These are phyloP conservation scores for Trichomycterus rosablanca DNA, from an alignment of 2,113 vertebrate genomes.

Conservation along the genomic window DNA sequence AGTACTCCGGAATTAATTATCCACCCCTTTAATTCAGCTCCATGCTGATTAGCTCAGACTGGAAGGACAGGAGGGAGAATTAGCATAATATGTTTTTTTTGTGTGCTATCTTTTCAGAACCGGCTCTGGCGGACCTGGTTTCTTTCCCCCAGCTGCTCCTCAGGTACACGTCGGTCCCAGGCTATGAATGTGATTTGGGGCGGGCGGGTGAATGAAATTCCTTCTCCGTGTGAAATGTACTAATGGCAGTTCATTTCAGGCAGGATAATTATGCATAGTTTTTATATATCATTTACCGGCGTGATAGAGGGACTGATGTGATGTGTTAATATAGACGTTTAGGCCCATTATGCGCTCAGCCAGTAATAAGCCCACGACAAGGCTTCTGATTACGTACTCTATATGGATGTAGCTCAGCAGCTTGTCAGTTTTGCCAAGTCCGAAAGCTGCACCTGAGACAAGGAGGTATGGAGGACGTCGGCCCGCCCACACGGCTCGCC, in stretches of 20 bases:
- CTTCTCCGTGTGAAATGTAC: slow-evolving; percentile 63
- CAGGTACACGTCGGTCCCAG: slow-evolving; percentile 71
- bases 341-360: slow-evolving; percentile 68
- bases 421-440: slow-evolving; percentile 27
- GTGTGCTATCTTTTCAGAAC: slow-evolving; percentile 67
- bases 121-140: slow-evolving; percentile 65
- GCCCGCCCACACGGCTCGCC: slow-evolving; percentile 2
- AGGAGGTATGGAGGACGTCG: slow-evolving; percentile 32
- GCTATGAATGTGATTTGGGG: slow-evolving; percentile 81
- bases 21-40: slow-evolving; percentile 71
- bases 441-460: slow-evolving; percentile 33
- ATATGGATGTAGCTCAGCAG: slow-evolving; percentile 34
- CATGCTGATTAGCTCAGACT: slow-evolving; percentile 71
- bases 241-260: slow-evolving; percentile 72
- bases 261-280: slow-evolving; percentile 70
- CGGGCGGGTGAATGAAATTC: slow-evolving; percentile 73
- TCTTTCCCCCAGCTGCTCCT: slow-evolving; percentile 39
- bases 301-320: slow-evolving; percentile 68
- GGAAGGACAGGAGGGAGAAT: slow-evolving; percentile 63
- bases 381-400: slow-evolving; percentile 57
- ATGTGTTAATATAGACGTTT: slow-evolving; percentile 76
- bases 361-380: slow-evolving; percentile 63
- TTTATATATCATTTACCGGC: slow-evolving; percentile 72
- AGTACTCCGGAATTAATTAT: slow-evolving; percentile 76
- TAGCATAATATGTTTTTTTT: slow-evolving; percentile 82